A percentile compares a stretch with the other conserved stretches of the same genome.
phyloP scores from a whole-genome alignment of 2,888 invertebrate species.

The Podotricha telesiphe region DNA sequence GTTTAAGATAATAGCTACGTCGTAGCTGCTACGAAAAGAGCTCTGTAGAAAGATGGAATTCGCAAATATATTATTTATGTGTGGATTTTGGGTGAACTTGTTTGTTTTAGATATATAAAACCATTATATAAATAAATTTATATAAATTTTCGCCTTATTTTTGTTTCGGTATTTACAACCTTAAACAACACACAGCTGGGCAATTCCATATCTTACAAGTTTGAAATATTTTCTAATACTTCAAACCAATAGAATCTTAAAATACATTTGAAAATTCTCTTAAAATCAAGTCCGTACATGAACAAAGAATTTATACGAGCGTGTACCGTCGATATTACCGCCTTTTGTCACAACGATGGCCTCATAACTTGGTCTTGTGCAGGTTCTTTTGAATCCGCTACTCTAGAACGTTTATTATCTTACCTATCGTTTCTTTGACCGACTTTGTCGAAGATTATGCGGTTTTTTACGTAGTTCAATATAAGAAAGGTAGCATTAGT shows the following conservation, averaged over 20 bases:
- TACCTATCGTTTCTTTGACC: constrained; percentile 24
- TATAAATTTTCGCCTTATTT: too few species aligned
- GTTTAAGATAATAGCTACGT: too few species aligned
- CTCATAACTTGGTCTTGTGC: constrained; percentile 39
- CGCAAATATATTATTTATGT: too few species aligned
- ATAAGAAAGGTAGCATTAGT: constrained; percentile 7
- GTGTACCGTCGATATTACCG: constrained; percentile 34
- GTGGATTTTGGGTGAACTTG: too few species aligned
- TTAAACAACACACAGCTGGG: too few species aligned
- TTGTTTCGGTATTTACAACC: too few species aligned
- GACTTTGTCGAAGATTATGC: constrained; percentile 12
- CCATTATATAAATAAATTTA: too few species aligned
- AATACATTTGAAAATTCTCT: constrained; percentile 15
- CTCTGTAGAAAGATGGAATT: too few species aligned
- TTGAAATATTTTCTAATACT: neutral
- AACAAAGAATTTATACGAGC: constrained; percentile 39
- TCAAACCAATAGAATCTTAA: neutral
- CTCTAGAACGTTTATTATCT: constrained; percentile 15
- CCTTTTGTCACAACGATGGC: constrained; percentile 40
- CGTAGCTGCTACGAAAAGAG: too few species aligned
- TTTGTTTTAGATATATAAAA: too few species aligned
- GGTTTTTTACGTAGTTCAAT: constrained; percentile 1
- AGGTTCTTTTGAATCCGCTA: constrained; percentile 25
- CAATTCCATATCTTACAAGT: neutral
- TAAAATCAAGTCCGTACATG: constrained; percentile 8